Conservation (phyloP, 2,797 vertebrate genomes). For the Gobionotothen gibberifrons region DNA sequence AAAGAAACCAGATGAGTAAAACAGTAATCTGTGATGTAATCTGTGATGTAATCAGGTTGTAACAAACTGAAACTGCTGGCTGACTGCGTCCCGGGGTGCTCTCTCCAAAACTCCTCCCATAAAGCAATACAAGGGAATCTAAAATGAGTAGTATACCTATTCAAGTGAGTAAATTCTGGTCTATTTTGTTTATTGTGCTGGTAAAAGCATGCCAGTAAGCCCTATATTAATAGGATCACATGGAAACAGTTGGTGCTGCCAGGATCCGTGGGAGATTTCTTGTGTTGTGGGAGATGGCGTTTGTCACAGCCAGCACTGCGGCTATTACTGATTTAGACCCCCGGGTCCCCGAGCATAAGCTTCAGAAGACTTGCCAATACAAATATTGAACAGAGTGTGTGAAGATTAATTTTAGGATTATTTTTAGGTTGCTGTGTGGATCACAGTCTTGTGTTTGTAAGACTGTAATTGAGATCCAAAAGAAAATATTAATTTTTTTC, state of each 20-base stretch:
- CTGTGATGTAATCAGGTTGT: constrained; percentile 57
- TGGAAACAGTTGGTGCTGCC: constrained; percentile 61
- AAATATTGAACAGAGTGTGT: constrained; percentile 62
- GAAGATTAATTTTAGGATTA: constrained; percentile 58
- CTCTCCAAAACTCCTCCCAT: background rate
- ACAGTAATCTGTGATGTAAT: constrained; percentile 47
- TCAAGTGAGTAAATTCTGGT: constrained; percentile 16
- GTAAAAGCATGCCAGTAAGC: constrained; percentile 34
- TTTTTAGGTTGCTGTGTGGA: constrained; percentile 50
- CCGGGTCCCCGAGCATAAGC: constrained; percentile 64
- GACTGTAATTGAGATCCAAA: background rate
- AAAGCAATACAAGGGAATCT: constrained; percentile 11
- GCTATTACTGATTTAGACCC: constrained; percentile 70
- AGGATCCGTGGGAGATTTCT: constrained; percentile 71
- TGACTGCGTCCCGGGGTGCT: background rate
- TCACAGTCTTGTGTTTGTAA: constrained; percentile 16
- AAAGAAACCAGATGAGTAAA: constrained; percentile 21
- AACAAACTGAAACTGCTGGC: constrained; percentile 45
- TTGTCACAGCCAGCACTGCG: constrained; percentile 64
- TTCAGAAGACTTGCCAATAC: constrained; percentile 63
- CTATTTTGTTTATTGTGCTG: constrained; percentile 24
- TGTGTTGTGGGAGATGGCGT: constrained; percentile 61
- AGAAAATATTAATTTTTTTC: background rate
- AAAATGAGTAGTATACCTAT: constrained; percentile 26
- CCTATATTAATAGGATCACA: constrained; percentile 58